Base-by-base conservation (phyloP, 2,113 vertebrate genomes). In the Atrichornis clamosus region DNA sequence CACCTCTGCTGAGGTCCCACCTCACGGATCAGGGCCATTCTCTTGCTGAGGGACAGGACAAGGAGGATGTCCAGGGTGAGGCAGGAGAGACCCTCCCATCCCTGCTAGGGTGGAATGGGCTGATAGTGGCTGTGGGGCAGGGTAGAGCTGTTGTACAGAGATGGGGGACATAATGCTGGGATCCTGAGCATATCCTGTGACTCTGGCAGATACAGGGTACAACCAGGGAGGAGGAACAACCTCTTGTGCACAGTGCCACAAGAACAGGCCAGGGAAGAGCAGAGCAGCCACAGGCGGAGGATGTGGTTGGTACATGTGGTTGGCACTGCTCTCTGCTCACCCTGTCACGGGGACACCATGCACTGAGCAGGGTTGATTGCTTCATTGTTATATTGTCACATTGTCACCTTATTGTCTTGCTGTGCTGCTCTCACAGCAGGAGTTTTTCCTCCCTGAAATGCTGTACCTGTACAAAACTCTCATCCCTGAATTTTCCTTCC, bases 311-410 rank as follows among this genome's bases (percentile, higher is more conserved):
- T 3, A 14, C 0, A 0, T 26, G 56, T 11, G 33, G 35, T 4
- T 46, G 22, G 33, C 15, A 3, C 14, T 56, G 37, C 26, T 39
- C 42, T 58, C 32, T 20, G 39, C 16, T 68, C 37, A n/a, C 8
- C 8, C 15, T 1, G 0, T 24, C 67, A 42, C 0, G 0, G 10
- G 9, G 6, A 30, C 41, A 64, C 4, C 0, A 0, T 13, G 28
- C 27, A 5, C 30, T 1, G 7, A 65, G 11, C 44, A 27, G 53
- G 8, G 10, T 52, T 22, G 12, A 22, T 79, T 93, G 77, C 82
- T n/a, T 84, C 14, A 0, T 58, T 81, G n/a, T 68, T 22, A 23
- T 89, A 2, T 53, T 84, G n/a, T 68, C 24, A 23, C 87, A 2
- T 53, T 84, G 55, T 81, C 63, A 53, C 21, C 20, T 58, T 41